These are phyloP conservation scores for Hemicentrotus pulcherrimus DNA, from an alignment of 35 echinoderm and acorn worm species.

Conservation along the genomic window DNA sequence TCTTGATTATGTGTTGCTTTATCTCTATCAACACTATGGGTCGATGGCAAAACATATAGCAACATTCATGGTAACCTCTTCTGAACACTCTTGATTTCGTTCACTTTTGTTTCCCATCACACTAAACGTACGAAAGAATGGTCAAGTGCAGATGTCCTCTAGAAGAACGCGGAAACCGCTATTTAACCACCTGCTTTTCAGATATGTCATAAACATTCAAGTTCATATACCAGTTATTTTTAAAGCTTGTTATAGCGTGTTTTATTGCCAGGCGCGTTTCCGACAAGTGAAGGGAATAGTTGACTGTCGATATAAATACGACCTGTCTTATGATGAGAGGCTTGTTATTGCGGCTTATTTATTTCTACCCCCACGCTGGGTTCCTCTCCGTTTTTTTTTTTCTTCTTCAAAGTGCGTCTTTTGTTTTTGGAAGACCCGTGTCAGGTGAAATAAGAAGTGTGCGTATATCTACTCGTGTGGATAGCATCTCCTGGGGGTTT, in stretches of 20 bases:
- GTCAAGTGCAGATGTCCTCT: not conserved
- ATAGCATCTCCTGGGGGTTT: slow-evolving; percentile 10
- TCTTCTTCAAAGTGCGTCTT: not conserved
- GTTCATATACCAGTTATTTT: not conserved
- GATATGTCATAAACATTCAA: slow-evolving; percentile 14
- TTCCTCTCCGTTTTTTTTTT: not conserved
- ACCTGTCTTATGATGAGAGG: not conserved
- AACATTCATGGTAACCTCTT: not conserved
- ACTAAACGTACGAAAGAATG: not conserved
- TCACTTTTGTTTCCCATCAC: not conserved
- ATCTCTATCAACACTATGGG: not conserved
- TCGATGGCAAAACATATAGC: not conserved
- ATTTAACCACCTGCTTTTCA: slow-evolving; percentile 22
- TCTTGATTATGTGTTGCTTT: not conserved
- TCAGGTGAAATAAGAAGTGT: slow-evolving; percentile 31
- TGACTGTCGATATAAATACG: slow-evolving; percentile 17
- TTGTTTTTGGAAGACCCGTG: slow-evolving; percentile 13
- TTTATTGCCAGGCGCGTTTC: not conserved
- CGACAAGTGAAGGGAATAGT: not conserved
- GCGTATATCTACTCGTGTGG: slow-evolving; percentile 23
- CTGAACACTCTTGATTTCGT: not conserved
- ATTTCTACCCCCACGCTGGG: slow-evolving; percentile 1
- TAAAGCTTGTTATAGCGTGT: not conserved
- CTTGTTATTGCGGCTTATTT: not conserved
- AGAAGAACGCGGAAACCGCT: not conserved